Evolutionary conservation across 2,797 vertebrate genomes (phyloP), one percentile per base, ranked within the genome.

Genomic region (Peromyscus nudipes): DNA sequence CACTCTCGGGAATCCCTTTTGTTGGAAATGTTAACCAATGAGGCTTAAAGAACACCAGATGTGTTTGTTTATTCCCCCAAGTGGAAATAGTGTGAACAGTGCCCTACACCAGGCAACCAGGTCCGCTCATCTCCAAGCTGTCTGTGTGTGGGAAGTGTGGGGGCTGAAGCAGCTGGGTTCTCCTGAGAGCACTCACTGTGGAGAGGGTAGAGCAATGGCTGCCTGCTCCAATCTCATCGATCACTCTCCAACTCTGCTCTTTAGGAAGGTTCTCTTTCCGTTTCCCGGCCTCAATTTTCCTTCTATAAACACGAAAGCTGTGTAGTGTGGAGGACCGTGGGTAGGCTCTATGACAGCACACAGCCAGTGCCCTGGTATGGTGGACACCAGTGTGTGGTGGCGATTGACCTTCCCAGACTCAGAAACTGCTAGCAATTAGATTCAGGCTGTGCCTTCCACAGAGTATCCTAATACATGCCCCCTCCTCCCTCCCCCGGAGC

Each of bases 31-130:
- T 77, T 7, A 19, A 57, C 49, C n/a, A 86, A 31, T 13, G 29
- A 67, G n/a, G 81, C 71, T 71, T 90, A 65, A 85, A 27, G 81
- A 34, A 89, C 89, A 60, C 55, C 75, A 96, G 87, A 93, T 16
- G 52, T n/a, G 65, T 69, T 65, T 89, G 11, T 81, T 91, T 94
- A 49, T 65, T 91, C 65, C 69, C 57, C 69, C 80, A 40, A 86
- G 79, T 19, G 27, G 91, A 83, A 31, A 60, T 37, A 21, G 1
- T 0, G 12, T 6, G 37, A 73, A 34, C 73, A 40, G 57, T 73
- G 57, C 49, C 40, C 46, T 31, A 5, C 37, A 4, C 16, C 52
- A 52, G 62, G 80, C 7, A 17, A 4, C 34, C 55, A 9, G 27
- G 60, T 37, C 67, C 21, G 23, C 23, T 27, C 16, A 34, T 57